These are phyloP conservation scores for Vulpes vulpes DNA, from an alignment of 2,113 vertebrate genomes.

Conservation along the genomic window DNA sequence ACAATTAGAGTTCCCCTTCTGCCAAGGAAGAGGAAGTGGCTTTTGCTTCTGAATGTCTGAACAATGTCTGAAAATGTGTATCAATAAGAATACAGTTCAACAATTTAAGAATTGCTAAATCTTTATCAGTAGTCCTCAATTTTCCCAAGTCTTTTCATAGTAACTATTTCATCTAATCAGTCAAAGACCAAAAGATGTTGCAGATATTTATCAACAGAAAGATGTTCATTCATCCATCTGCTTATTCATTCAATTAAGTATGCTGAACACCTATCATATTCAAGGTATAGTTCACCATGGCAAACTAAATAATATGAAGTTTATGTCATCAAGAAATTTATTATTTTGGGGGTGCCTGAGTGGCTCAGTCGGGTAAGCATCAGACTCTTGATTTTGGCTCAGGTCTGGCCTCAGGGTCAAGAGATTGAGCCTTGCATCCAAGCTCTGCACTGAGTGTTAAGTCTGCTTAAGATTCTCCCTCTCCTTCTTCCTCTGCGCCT, in stretches of 20 bases:
- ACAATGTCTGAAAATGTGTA: background rate
- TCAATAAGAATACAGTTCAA: background rate
- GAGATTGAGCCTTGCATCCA: background rate
- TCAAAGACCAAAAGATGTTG: conserved; percentile 7
- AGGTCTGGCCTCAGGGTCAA: background rate
- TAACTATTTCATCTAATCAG: background rate
- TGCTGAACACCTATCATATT: background rate
- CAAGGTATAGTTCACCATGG: background rate
- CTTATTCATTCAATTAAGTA: background rate
- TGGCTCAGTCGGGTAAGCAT: background rate
- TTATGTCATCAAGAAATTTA: conserved; percentile 5
- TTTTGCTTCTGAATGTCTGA: conserved; percentile 35
- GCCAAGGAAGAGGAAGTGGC: background rate
- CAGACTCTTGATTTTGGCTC: background rate
- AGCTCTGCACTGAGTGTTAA: background rate
- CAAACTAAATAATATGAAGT: background rate
- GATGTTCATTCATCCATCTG: background rate
- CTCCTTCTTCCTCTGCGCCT: background rate
- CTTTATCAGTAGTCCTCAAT: background rate
- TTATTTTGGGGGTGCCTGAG: background rate
- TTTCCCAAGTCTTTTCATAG: conserved; percentile 32
- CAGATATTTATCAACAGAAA: conserved; percentile 13
- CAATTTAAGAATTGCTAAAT: conserved; percentile 8
- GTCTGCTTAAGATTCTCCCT: background rate
- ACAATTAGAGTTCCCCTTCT: conserved; percentile 2